Base-by-base conservation (phyloP, 2,797 vertebrate genomes). In the Aeoliscus strigatus region DNA sequence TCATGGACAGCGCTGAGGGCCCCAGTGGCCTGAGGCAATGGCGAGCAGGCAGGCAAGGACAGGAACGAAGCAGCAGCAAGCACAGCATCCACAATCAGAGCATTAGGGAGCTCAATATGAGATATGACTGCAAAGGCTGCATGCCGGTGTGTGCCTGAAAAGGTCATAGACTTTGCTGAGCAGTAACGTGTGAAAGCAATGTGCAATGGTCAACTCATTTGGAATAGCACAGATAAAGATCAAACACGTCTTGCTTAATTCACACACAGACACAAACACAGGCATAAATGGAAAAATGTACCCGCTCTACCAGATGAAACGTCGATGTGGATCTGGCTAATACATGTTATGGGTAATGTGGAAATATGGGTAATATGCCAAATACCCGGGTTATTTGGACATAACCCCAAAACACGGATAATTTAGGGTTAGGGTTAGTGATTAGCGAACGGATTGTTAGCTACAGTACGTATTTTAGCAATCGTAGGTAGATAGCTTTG, bases 71-170 rank as follows among this genome's bases (percentile, higher is more conserved):
- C 68, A 71, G 70, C 66, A 69, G 73, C 68, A 59, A 75, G 60
- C 65, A 57, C 70, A 72, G 68, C 66, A 40, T 75, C 66, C 64
- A 62, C 65, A 70, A 66, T 38, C 39, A 11, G 70, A 72, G 79
- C 82, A 80, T 83, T 81, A 86, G 75, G 64, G 70, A 79, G 81
- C 82, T 82, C 85, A 83, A 82, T 86, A 87, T 83, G 87, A 88
- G 81, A 87, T 76, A 80, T 85, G 85, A 87, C 84, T 82, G 83
- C 75, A 79, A 68, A 84, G 69, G 71, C 73, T 83, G 70, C 82
- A 72, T 66, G 84, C 69, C 76, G n/a, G n/a, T 63, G 68, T 64
- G 80, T 74, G 83, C 68, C 73, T 75, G 82, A 86, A 88, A 88
- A 88, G 87, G 87, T 87, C 86, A 87, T 27, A 23, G 74, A 74